Conservation (phyloP, 2,113 vertebrate genomes). For the Peromyscus maniculatus region DNA sequence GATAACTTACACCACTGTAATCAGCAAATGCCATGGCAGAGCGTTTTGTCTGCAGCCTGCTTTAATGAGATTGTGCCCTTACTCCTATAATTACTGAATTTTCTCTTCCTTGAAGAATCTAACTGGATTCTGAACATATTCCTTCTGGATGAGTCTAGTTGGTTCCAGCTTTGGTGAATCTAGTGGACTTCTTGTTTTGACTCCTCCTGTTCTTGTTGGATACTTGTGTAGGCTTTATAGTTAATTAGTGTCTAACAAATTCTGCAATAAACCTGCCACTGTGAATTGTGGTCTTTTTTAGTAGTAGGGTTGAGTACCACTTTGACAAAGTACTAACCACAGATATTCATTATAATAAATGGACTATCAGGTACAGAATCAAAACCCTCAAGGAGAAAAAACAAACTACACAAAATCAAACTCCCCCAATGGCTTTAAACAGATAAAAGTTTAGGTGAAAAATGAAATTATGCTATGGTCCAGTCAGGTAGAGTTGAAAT, state of each 20-base stretch:
- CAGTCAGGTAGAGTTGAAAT: neutral
- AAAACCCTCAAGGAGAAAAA: neutral
- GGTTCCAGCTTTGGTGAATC: neutral
- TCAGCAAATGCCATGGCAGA: neutral
- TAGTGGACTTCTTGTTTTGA: neutral
- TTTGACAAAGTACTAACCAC: constrained; percentile 13
- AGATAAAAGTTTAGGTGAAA: constrained; percentile 8
- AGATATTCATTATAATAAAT: constrained; percentile 50
- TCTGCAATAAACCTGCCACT: constrained; percentile 16
- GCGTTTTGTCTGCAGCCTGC: neutral
- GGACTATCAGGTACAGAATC: neutral
- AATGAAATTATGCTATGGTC: neutral
- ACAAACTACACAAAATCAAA: neutral
- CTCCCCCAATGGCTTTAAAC: neutral
- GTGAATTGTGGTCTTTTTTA: neutral
- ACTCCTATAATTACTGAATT: neutral
- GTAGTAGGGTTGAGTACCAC: neutral
- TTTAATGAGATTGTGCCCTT: neutral
- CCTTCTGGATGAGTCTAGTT: neutral
- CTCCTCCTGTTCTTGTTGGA: neutral
- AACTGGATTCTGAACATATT: neutral
- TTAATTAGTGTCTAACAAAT: constrained; percentile 2
- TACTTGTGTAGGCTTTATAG: neutral
- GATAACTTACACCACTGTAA: neutral
- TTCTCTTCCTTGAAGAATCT: neutral